phyloP scores from a whole-genome alignment of 1,140 invertebrate species.

The Drosophila athabasca region DNA sequence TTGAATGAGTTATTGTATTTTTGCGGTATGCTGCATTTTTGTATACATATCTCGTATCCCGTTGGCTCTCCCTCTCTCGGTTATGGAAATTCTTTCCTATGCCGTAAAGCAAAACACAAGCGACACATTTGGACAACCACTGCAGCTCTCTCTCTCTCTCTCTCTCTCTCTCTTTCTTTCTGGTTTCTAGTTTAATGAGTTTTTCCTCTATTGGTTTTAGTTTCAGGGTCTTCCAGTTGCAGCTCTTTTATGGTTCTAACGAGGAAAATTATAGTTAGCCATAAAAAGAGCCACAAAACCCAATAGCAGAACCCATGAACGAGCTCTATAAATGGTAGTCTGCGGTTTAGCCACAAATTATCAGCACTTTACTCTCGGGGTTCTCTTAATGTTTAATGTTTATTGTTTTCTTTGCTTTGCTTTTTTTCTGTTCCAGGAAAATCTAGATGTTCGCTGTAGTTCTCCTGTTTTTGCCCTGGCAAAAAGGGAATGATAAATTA shows the following conservation, averaged over 20 bases:
- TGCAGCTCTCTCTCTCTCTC: no score
- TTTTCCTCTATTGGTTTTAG: constrained; percentile 43
- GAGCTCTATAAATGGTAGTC: constrained; percentile 32
- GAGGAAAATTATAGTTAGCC: constrained; percentile 13
- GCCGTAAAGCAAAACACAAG: constrained; percentile 14
- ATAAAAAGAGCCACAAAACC: constrained; percentile 34
- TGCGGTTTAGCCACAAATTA: constrained; percentile 62
- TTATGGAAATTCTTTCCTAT: constrained; percentile 11
- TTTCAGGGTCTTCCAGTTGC: constrained; percentile 17
- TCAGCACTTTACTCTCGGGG: constrained; percentile 61
- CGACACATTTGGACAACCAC: constrained; percentile 15
- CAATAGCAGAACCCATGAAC: constrained; percentile 21
- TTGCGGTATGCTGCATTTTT: constrained; percentile 70
- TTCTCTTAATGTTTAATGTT: constrained; percentile 38
- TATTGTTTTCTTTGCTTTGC: constrained; percentile 1
- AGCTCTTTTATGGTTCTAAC: constrained; percentile 27
- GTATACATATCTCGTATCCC: constrained; percentile 1
- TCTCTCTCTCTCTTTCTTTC: no score
- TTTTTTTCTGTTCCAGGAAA: constrained; percentile 7
- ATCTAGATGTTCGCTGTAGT: constrained; percentile 43
- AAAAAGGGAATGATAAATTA: constrained; percentile 75
- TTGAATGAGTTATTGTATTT: constrained; percentile 80
- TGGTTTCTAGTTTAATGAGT: constrained; percentile 28
- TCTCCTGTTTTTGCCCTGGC: constrained; percentile 8
- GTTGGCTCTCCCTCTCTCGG: constrained; percentile 2